These are phyloP conservation scores for Halcyon smyrnensis DNA, from an alignment of 2,797 vertebrate genomes.

Conservation along the genomic window DNA sequence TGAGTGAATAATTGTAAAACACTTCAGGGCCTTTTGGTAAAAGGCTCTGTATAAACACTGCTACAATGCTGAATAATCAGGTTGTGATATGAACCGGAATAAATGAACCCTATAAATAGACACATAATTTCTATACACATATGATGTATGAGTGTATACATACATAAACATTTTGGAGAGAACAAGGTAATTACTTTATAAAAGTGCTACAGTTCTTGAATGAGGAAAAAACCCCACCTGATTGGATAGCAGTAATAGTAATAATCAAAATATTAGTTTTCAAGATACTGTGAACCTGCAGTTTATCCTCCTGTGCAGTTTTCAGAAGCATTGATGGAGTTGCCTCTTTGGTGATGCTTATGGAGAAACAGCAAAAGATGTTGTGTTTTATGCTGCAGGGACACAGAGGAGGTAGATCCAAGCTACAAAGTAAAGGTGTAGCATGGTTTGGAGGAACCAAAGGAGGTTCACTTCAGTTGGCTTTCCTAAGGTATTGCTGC, in stretches of 20 bases:
- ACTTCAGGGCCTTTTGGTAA: constrained; percentile 50
- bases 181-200: not conserved
- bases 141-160: not conserved
- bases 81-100: not conserved
- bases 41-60: constrained; percentile 38
- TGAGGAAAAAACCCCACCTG: not conserved
- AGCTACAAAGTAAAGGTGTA: not conserved
- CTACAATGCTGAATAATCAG: constrained; percentile 42
- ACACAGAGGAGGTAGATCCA: rapidly evolving
- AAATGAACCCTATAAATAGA: constrained; percentile 4
- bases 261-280: not conserved
- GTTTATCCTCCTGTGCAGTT: not conserved
- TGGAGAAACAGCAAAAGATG: not conserved
- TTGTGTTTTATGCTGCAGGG: not conserved
- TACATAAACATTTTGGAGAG: not conserved
- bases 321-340: not conserved
- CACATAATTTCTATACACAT: not conserved
- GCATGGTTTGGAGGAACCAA: not conserved
- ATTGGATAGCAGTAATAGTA: not conserved
- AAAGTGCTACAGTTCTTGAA: not conserved
- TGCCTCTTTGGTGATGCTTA: not conserved
- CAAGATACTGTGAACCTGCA: not conserved
- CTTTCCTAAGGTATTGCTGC: not conserved
- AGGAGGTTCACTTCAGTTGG: not conserved
- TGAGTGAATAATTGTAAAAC: constrained; percentile 52